phyloP scores from a whole-genome alignment of 2,888 invertebrate genomes.

The Pyrrhia umbra region DNA sequence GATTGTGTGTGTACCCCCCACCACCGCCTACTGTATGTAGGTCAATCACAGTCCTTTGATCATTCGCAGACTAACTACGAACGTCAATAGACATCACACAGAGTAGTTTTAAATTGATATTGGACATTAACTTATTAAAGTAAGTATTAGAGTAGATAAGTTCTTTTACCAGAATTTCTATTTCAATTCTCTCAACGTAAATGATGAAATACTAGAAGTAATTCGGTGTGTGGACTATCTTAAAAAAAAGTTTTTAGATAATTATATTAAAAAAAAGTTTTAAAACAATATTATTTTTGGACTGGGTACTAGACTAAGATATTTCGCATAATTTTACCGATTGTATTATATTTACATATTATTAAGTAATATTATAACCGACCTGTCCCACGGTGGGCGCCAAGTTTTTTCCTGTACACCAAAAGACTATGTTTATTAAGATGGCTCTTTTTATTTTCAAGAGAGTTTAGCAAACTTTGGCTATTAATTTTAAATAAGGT shows the following conservation, averaged over 20 bases:
- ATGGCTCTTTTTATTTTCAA: no score
- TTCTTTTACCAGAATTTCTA: no score
- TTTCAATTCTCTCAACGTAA: no score
- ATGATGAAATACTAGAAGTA: no score
- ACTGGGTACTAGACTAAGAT: no score
- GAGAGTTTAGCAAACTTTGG: no score
- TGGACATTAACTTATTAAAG: background rate
- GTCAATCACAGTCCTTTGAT: conserved; percentile 58
- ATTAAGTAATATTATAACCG: no score
- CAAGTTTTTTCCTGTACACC: background rate
- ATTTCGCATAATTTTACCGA: no score
- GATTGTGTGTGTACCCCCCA: conserved; percentile 15
- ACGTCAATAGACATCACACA: conserved; percentile 17
- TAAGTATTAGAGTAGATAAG: background rate
- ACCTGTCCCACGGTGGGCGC: conserved; percentile 9
- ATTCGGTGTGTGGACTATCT: no score
- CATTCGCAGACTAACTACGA: conserved; percentile 22
- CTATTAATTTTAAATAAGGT: no score
- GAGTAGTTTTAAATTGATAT: conserved; percentile 21
- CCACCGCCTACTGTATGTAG: conserved; percentile 31
- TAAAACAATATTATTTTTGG: background rate
- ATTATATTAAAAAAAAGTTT: background rate
- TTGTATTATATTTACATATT: no score
- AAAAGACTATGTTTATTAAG: background rate
- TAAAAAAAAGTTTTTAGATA: no score